Evolutionary conservation across 2,113 vertebrate species (phyloP).

Genomic region (Ceuthmochares aereus): DNA sequence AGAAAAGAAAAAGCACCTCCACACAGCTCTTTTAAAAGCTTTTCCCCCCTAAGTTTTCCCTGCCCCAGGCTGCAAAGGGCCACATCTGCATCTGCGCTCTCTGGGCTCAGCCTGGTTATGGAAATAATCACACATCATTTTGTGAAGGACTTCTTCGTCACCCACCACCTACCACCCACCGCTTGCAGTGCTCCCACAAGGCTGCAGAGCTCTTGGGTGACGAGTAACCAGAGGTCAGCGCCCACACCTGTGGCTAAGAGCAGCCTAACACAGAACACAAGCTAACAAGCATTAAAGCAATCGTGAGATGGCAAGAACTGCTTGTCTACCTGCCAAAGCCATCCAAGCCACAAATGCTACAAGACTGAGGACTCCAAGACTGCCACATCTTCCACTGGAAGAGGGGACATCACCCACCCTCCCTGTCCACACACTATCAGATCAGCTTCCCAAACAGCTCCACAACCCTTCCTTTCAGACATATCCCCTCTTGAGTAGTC

Average conservation of each 20-base stretch:
- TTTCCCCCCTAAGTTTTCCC: not conserved
- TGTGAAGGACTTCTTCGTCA: not conserved
- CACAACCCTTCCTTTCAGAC: not conserved
- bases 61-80: not conserved
- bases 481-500: not conserved
- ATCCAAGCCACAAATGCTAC: accelerated
- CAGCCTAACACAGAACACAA: not conserved
- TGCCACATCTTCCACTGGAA: not conserved
- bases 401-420: not conserved
- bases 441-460: not conserved
- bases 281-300: not conserved
- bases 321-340: not conserved
- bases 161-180: not conserved
- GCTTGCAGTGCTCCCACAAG: not conserved
- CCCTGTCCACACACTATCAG: accelerated
- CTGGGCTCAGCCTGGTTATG: not conserved
- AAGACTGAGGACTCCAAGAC: not conserved
- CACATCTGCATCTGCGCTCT: not conserved
- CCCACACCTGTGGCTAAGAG: not conserved
- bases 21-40: not conserved
- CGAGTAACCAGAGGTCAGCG: not conserved
- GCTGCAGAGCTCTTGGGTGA: not conserved
- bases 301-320: not conserved
- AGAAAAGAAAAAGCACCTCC: not conserved
- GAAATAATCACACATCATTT: not conserved